Base-by-base conservation (phyloP, 2,888 invertebrate species). In the Agonopterix alstromeriana region DNA sequence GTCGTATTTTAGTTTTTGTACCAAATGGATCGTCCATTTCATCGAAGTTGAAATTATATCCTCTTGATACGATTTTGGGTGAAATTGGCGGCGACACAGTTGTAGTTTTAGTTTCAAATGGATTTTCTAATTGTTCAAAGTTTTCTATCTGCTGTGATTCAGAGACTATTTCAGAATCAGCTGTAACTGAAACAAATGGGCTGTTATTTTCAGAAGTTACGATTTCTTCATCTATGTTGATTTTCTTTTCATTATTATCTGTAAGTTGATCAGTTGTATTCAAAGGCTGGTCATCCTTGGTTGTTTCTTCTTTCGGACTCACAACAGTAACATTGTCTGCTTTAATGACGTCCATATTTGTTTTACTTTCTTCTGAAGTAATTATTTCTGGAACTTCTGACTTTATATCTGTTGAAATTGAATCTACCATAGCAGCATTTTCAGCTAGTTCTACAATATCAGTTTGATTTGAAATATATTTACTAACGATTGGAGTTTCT, bases 31-130 rank as follows among this genome's bases (percentile, higher is more conserved):
- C 71, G 48, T 82, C 77, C 47, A 80, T 73, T 42, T 83, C 80
- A 61, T 85, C 85, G 57, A 86, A 84, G 60, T 84, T 77, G 35
- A 82, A 79, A 54, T 82, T 82, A 53, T 84, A 85, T 17, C 82
- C 84, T 58, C 70, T 82, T 14, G 80, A 80, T 43, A 58, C 60
- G 40, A 82, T 78, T 52, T 73, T 74, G 5, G 82, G 82, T 12
- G 83, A 83, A 41, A 51, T 52, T 11, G 81, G 72, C 36, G 76
- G 72, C 10, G 67, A 57, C 2, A 46, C 52, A 2, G 63, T 49
- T 54, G 63, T 64, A 14, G 49, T 58, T 47, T 65, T 56, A 8
- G 52, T 55, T n/a, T 44, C 53, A 51, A 65, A 53, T 17, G 58
- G 53, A 35, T 63, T 59, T 49, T 63, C 59, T 14, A 58, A 47